Percentiles rank a stretch among this genome's conserved stretches.
phyloP scores from a whole-genome alignment of 2,113 vertebrate species.

The Cricetomys ansorgei region DNA sequence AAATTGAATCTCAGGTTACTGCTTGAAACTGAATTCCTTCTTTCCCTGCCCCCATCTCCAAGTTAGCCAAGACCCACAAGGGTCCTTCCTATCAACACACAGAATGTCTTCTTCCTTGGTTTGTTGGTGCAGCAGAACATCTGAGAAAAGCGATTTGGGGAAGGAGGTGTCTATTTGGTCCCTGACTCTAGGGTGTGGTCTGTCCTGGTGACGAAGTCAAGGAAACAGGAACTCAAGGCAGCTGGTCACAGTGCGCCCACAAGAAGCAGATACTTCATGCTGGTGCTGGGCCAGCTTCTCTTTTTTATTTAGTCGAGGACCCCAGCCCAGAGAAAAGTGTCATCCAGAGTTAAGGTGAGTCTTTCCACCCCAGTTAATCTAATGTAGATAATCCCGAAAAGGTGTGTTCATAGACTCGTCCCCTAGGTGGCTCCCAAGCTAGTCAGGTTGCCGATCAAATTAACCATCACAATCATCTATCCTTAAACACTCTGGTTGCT shows the following conservation, averaged over 20 bases:
- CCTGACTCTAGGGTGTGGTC: background rate
- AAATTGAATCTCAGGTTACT: background rate
- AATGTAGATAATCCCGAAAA: background rate
- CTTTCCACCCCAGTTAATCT: background rate
- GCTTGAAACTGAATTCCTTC: conserved; percentile 34
- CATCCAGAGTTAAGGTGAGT: no score
- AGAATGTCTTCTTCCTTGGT: background rate
- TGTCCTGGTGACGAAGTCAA: no score
- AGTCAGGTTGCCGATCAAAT: no score
- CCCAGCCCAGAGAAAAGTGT: background rate
- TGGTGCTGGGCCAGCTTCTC: background rate
- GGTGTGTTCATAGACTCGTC: background rate
- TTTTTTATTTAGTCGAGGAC: background rate
- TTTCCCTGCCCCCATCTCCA: background rate
- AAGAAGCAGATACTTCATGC: no score
- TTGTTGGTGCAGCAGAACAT: background rate
- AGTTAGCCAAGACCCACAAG: background rate
- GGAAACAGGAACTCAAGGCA: background rate
- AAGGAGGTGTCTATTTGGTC: background rate
- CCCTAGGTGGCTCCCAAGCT: background rate
- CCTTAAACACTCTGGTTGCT: background rate
- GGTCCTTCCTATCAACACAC: background rate
- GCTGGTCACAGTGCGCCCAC: no score
- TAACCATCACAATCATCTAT: background rate
- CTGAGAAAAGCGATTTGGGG: background rate